These are phyloP conservation scores for Perithous albicinctus DNA, from an alignment of 2,888 invertebrate genomes.

Conservation along the genomic window DNA sequence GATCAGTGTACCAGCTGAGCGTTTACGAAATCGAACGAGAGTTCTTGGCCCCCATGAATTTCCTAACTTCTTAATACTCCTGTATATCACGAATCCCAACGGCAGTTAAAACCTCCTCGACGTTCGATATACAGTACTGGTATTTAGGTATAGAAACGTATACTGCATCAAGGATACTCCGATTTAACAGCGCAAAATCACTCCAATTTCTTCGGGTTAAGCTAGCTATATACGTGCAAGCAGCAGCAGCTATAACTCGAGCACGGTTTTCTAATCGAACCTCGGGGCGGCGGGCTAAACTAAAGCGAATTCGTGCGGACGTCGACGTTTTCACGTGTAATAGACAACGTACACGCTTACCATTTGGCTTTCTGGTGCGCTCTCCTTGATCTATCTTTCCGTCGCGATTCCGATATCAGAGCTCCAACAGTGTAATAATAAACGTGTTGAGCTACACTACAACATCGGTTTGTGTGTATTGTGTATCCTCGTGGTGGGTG, in stretches of 20 bases:
- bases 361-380: neutral
- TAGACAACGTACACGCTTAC: neutral
- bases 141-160: slow-evolving; percentile 43
- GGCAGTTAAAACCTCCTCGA: slow-evolving; percentile 8
- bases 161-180: slow-evolving; percentile 17
- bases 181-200: slow-evolving; percentile 30
- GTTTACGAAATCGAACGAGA: slow-evolving; percentile 54
- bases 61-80: slow-evolving; percentile 44
- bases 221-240: neutral
- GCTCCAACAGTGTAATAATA: slow-evolving; percentile 14
- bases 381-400: slow-evolving; percentile 9
- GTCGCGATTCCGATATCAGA: slow-evolving; percentile 21
- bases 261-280: slow-evolving; percentile 43
- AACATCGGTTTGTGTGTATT: too few relatives aligned
- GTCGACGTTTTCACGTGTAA: slow-evolving; percentile 13
- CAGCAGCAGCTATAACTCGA: slow-evolving; percentile 2
- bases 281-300: slow-evolving; percentile 30
- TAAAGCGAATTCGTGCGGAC: slow-evolving; percentile 16
- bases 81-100: slow-evolving; percentile 4
- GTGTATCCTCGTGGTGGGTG: slow-evolving; percentile 23
- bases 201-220: slow-evolving; percentile 33
- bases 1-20: slow-evolving; percentile 12
- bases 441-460: too few relatives aligned
- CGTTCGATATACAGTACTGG: slow-evolving; percentile 13
- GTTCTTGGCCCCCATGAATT: slow-evolving; percentile 33